These are phyloP conservation scores for Lycodopsis pacificus DNA, from an alignment of 2,797 vertebrate species.

Conservation along the genomic window DNA sequence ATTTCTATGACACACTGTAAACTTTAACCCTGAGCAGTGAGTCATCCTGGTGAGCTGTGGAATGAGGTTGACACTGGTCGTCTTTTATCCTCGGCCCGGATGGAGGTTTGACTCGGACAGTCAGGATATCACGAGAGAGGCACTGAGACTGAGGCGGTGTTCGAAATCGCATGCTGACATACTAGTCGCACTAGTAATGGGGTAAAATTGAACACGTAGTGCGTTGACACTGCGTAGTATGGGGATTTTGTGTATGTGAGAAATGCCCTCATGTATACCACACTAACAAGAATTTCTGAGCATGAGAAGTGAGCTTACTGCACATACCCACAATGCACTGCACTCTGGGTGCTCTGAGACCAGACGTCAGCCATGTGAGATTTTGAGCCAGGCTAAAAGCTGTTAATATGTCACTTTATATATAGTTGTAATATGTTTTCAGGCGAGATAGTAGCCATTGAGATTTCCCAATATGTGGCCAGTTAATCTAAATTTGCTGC, in stretches of 20 bases:
- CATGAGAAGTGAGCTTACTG: background rate
- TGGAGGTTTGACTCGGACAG: conserved; percentile 32
- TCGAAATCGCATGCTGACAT: background rate
- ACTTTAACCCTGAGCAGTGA: conserved; percentile 31
- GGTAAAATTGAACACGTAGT: background rate
- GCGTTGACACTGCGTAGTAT: background rate
- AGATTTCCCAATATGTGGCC: background rate
- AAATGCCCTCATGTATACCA: background rate
- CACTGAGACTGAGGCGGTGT: background rate
- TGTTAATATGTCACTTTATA: background rate
- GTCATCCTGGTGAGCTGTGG: conserved; percentile 42
- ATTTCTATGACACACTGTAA: conserved; percentile 2
- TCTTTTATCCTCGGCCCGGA: conserved; percentile 38
- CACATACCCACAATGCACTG: background rate
- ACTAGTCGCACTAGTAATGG: background rate
- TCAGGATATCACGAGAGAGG: conserved; percentile 26
- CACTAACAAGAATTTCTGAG: background rate
- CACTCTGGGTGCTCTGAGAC: background rate
- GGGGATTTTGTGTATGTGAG: background rate
- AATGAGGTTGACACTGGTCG: conserved; percentile 36
- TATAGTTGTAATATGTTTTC: background rate
- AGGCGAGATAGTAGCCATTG: background rate
- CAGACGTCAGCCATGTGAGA: background rate
- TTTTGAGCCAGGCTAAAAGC: background rate
- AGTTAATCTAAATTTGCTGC: background rate